Percentiles rank a stretch among this genome's conserved stretches.
These are phyloP conservation scores for Drosophila bipectinata DNA, from an alignment of 1,140 invertebrate genomes.

Conservation along the genomic window DNA sequence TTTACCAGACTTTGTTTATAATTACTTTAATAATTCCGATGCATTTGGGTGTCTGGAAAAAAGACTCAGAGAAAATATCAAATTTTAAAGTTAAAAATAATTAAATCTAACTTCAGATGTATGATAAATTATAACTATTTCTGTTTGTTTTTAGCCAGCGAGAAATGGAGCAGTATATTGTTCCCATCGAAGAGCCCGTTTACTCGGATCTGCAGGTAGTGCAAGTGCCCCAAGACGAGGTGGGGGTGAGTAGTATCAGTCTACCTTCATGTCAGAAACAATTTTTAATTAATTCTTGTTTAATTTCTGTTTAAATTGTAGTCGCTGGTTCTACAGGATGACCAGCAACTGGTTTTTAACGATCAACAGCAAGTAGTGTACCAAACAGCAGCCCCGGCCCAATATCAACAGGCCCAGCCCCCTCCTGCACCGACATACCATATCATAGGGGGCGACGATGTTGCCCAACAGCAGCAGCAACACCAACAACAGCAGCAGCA, in stretches of 20 bases:
- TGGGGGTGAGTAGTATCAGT: constrained; percentile 60
- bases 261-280: neutral
- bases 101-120: no score
- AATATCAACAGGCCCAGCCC: constrained; percentile 69
- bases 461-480: constrained; percentile 71
- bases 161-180: constrained; percentile 68
- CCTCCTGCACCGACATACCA: constrained; percentile 64
- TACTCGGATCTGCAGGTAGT: constrained; percentile 79
- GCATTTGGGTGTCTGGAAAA: no score
- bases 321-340: constrained; percentile 72
- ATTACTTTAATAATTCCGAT: no score
- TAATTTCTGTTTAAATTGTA: constrained; percentile 8
- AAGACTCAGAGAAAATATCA: no score
- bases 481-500: constrained; percentile 59
- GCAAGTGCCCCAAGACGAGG: constrained; percentile 76
- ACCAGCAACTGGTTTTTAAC: constrained; percentile 75
- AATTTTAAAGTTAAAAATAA: neutral
- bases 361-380: constrained; percentile 81
- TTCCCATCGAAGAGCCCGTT: constrained; percentile 65
- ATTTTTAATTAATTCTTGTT: neutral
- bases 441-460: constrained; percentile 69
- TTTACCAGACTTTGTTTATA: no score
- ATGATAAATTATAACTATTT: neutral
- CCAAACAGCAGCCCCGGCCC: constrained; percentile 64
- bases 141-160: neutral